Conservation (phyloP, 2,797 vertebrate species). For the Peromyscus melanophrys region DNA sequence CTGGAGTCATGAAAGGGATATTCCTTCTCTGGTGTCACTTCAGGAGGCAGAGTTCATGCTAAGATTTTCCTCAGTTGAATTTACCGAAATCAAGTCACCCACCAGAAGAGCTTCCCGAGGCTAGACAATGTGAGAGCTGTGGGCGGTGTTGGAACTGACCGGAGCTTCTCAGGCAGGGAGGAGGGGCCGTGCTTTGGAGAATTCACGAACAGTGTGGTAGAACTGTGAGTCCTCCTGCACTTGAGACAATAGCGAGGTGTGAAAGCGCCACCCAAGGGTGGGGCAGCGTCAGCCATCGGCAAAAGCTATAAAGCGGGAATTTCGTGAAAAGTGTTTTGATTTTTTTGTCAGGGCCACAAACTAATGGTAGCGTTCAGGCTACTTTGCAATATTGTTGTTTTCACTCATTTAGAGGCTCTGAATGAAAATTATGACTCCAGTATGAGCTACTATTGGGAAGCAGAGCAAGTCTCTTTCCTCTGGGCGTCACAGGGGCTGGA, state of each 20-base stretch:
- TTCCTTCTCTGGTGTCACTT: not conserved
- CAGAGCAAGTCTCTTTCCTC: not conserved
- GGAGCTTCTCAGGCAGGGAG: not conserved
- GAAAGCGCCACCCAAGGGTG: not conserved
- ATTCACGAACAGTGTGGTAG: not conserved
- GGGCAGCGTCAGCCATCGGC: not conserved
- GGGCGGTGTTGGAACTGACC: not conserved
- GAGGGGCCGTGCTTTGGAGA: not conserved
- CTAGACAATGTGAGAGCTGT: not conserved
- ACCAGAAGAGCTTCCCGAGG: not conserved
- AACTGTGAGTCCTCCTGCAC: fast-evolving
- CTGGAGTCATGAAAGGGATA: not conserved
- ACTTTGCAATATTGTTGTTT: not conserved
- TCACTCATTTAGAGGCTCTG: not conserved
- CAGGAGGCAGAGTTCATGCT: not conserved
- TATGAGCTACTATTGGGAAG: not conserved
- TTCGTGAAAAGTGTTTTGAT: not conserved
- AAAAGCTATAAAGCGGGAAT: not conserved
- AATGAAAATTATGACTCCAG: not conserved
- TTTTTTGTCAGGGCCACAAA: not conserved
- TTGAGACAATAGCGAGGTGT: not conserved
- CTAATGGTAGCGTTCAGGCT: not conserved
- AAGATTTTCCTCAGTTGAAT: conserved; percentile 2
- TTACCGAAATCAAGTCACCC: not conserved
- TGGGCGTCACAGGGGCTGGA: not conserved